Base-by-base conservation (phyloP, 2,888 invertebrate genomes). In the Epinotia demarniana region DNA sequence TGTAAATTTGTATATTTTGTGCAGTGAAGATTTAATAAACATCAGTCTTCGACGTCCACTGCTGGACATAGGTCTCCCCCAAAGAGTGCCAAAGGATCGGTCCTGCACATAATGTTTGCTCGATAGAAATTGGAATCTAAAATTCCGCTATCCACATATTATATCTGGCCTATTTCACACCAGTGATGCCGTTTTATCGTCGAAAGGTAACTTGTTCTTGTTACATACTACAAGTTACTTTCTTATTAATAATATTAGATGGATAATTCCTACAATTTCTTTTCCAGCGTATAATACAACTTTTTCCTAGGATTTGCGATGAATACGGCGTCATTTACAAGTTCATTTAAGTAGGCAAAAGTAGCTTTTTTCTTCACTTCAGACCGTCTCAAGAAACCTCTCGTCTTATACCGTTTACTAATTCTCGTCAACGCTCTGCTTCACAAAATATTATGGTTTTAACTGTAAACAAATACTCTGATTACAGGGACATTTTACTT, bases 331-430 rank as follows among this genome's bases (percentile, higher is more conserved):
- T 68, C 68, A 58, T 68, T 67, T 73, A 33, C 5, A 60, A 60
- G 33, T 58, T 66, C 16, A 73, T 66, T 66, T 33, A 66, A 73
- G 57, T 58, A 57, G 18, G 46, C 9, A 27, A 27, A 66, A 72
- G 57, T 43, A 18, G 23, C 23, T 18, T 73, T 73, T 67, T 72
- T 73, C 46, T 49, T 66, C 68, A 58, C 58, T 60, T 33, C 49
- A 67, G 27, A 67, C 60, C 53, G 73, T 73, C 73, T 73, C 73
- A 60, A 73, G 73, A 27, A 67, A 67, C 33, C 66, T 73, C 73
- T 67, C 58, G 53, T 73, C 66, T 53, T 53, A 27, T 19, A 60
- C 33, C 9, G 68, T 33, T 66, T 46, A n/a, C 18, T n/a, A 49
- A 18, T 60, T 60, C 19, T 43, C 16, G 27, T n/a, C 60, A 33